Conservation (phyloP, 2,113 vertebrate genomes). For the Gymnorhina tibicen region DNA sequence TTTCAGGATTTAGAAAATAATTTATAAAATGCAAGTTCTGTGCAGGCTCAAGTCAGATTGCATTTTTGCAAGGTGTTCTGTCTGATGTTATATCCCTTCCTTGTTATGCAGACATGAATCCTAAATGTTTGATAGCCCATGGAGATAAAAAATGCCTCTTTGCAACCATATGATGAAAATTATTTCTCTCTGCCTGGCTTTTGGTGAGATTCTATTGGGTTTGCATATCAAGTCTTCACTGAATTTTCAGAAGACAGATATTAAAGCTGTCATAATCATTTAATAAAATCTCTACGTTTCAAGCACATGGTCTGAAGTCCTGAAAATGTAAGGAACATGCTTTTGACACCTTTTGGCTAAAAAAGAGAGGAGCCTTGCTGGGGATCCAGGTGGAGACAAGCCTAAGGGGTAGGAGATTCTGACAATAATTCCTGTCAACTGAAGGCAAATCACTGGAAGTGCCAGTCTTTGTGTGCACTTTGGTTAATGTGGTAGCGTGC, state of each 20-base stretch:
- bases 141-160: neutral
- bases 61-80: neutral
- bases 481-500: neutral
- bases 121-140: neutral
- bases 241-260: neutral
- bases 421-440: neutral
- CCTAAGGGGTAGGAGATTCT: neutral
- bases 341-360: neutral
- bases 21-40: neutral
- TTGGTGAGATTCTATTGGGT: neutral
- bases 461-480: neutral
- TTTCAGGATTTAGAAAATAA: neutral
- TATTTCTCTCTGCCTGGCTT: neutral
- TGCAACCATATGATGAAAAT: neutral
- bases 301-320: neutral
- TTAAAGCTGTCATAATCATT: neutral
- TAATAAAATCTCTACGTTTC: neutral
- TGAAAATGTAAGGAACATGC: neutral
- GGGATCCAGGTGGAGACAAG: neutral
- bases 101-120: neutral
- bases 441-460: neutral
- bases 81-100: neutral
- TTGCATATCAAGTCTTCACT: neutral
- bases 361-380: neutral
- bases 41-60: neutral